Conservation (phyloP, 2,797 vertebrate genomes). For the Etheostoma perlongum region DNA sequence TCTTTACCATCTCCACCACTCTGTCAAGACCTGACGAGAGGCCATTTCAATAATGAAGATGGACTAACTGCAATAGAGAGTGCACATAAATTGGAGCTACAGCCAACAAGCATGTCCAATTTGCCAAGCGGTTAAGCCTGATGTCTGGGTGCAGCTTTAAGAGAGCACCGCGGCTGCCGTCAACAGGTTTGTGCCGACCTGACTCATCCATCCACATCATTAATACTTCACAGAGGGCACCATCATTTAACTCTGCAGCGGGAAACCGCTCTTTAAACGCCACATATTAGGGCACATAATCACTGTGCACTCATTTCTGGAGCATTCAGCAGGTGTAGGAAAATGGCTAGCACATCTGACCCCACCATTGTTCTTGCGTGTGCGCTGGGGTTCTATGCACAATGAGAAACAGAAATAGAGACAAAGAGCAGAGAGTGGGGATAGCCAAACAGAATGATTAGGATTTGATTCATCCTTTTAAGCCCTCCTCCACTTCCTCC, state of each 20-base stretch:
- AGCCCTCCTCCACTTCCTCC: constrained; percentile 69
- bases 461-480: constrained; percentile 76
- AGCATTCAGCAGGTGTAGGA: constrained; percentile 72
- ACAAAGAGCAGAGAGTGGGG: constrained; percentile 70
- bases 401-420: constrained; percentile 69
- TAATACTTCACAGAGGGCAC: constrained; percentile 81
- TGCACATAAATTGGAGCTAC: constrained; percentile 81
- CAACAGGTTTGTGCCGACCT: constrained; percentile 73
- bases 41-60: constrained; percentile 84
- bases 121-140: constrained; percentile 83
- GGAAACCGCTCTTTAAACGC: constrained; percentile 78
- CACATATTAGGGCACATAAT: constrained; percentile 73
- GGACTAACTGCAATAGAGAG: constrained; percentile 83
- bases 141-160: constrained; percentile 76
- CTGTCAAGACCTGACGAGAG: constrained; percentile 79
- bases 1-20: constrained; percentile 63
- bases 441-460: constrained; percentile 76
- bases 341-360: constrained; percentile 73
- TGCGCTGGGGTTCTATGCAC: constrained; percentile 47
- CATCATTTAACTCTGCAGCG: constrained; percentile 76
- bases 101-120: constrained; percentile 85
- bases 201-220: constrained; percentile 82
- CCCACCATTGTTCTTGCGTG: constrained; percentile 67
- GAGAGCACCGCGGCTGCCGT: constrained; percentile 62
- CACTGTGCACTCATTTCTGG: constrained; percentile 72